A percentile compares a stretch with the other conserved stretches of the same genome.
Evolutionary conservation across 2,888 invertebrate species (phyloP).

Genomic region (Caenorhabditis drosophilae): DNA sequence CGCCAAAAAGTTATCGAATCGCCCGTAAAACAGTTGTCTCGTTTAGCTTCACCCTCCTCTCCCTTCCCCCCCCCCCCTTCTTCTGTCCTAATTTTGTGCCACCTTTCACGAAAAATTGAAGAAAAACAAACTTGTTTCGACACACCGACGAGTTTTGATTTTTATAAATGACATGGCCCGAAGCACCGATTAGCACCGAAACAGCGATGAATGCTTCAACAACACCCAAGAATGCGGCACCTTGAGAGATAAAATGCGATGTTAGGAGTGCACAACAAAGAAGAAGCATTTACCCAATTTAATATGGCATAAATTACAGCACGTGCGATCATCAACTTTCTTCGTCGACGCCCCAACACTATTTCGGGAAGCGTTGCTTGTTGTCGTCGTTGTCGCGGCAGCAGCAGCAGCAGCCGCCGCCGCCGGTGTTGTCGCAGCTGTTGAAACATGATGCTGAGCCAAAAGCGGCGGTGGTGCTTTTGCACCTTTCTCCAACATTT

Average conservation of each 20-base stretch:
- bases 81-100: not conserved
- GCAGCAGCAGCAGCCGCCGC: too few relatives aligned
- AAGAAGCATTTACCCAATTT: constrained; percentile 41
- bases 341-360: not conserved
- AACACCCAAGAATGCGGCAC: constrained; percentile 60
- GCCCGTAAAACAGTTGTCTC: too few relatives aligned
- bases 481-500: too few relatives aligned
- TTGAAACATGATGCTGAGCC: too few relatives aligned
- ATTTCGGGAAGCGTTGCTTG: too few relatives aligned
- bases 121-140: constrained; percentile 34
- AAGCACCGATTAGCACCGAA: constrained; percentile 48
- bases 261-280: not conserved
- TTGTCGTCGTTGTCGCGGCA: too few relatives aligned
- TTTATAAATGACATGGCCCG: constrained; percentile 60
- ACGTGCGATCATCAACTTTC: constrained; percentile 36
- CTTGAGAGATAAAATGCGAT: constrained; percentile 19
- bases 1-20: too few relatives aligned
- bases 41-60: too few relatives aligned
- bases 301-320: constrained; percentile 64
- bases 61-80: too few relatives aligned
- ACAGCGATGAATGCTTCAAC: constrained; percentile 53
- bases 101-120: not conserved
- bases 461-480: too few relatives aligned
- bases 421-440: too few relatives aligned
- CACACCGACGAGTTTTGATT: constrained; percentile 46